Base-by-base conservation (phyloP, 2,888 invertebrate genomes). In the Arge pagana region DNA sequence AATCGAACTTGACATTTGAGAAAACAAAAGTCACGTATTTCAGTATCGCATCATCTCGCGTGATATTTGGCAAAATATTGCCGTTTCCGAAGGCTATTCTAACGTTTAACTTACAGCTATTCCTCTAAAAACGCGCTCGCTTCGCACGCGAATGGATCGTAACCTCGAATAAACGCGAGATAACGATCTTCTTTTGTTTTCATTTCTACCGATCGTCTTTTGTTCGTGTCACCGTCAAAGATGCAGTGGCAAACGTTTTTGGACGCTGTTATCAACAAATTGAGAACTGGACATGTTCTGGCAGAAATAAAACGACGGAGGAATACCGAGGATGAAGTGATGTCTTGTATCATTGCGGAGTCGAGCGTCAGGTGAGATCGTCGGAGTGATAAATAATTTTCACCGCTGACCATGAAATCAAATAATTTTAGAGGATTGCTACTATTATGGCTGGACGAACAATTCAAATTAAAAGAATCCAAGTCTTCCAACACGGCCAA, bases 401-500 rank as follows among this genome's bases (percentile, higher is more conserved):
- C 24, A 24, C 31, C 13, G 23, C 24, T 42, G 21, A 41, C 42
- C 3, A 19, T 49, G 21, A 13, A 33, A 19, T 31, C 28, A 42
- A 39, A 28, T 30, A 15, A 43, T 26, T 48, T n/a, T 30, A 26
- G 78, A 56, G 58, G 67, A 52, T 61, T 70, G 37, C 56, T 78
- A 3, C 57, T 64, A 6, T 54, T 58, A 18, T 79, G 78, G 78
- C 54, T 79, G 13, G 61, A 73, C 18, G 58, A 65, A 36, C 65
- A 67, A 48, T 66, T 74, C 48, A 59, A 67, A 41, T 65, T 61
- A 26, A 72, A 64, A 52, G 60, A 68, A 8, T 55, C 56, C 16
- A 79, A 80, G 61, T 68, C 71, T 50, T 53, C 65, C 16, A 55
- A 59, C 8, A 65, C 68, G 55, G 77, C 79, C 2, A 67, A 66